Evolutionary conservation across 2,888 invertebrate species (phyloP).

Genomic region (Steinernema scapterisci): DNA sequence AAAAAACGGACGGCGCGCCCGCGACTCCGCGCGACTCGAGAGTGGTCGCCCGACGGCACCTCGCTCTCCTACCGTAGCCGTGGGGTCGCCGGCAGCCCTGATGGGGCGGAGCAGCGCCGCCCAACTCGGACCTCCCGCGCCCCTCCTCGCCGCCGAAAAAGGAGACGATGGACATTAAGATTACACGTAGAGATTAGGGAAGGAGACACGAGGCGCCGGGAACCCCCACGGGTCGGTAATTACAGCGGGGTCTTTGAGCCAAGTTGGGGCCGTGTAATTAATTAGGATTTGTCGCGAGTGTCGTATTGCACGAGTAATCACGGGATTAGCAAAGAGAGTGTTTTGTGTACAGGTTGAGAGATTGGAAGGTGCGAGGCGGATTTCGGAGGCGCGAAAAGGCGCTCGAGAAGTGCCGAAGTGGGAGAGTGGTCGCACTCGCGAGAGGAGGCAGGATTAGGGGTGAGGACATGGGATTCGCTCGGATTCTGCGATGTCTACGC

Average conservation of each 20-base stretch:
- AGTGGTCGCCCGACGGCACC: slow-evolving; percentile 26
- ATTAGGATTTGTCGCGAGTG: slow-evolving; percentile 29
- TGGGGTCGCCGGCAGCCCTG: not conserved
- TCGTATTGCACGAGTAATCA: slow-evolving; percentile 31
- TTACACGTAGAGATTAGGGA: slow-evolving; percentile 10
- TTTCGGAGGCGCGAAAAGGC: slow-evolving; percentile 17
- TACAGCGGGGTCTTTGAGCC: slow-evolving; percentile 7
- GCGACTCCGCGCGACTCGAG: not conserved
- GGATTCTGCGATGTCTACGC: too few species aligned
- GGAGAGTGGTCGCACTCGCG: not conserved
- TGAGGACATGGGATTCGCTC: not conserved
- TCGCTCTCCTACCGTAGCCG: slow-evolving; percentile 8
- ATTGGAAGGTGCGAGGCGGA: not conserved
- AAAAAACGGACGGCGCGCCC: slow-evolving; percentile 30
- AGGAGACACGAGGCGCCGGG: not conserved
- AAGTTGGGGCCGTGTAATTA: slow-evolving; percentile 25
- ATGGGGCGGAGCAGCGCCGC: slow-evolving; percentile 9
- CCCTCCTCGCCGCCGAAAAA: not conserved
- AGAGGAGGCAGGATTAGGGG: not conserved
- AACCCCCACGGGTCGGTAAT: slow-evolving; percentile 26
- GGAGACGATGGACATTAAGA: slow-evolving; percentile 13
- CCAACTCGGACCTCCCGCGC: not conserved
- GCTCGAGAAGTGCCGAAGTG: slow-evolving; percentile 7
- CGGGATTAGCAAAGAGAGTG: slow-evolving; percentile 16
- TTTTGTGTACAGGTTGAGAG: not conserved